These are phyloP conservation scores for Phalanger gymnotis DNA, from an alignment of 2,797 vertebrate genomes.

Conservation along the genomic window DNA sequence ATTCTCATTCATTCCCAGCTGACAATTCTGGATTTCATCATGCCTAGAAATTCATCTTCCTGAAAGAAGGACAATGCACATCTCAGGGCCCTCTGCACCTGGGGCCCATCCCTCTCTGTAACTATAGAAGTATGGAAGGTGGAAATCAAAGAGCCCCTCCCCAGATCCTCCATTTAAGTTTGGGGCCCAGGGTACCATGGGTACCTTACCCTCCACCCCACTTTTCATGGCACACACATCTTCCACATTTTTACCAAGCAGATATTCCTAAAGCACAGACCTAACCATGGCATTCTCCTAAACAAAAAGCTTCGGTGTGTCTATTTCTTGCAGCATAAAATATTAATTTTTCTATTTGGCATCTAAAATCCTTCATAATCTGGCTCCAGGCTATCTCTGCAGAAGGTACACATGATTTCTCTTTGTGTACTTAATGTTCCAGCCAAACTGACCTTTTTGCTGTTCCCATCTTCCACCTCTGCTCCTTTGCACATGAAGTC, in stretches of 20 bases:
- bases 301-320: not conserved
- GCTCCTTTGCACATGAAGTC: constrained; percentile 11
- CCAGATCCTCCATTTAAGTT: not conserved
- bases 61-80: not conserved
- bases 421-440: not conserved
- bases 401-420: not conserved
- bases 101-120: not conserved
- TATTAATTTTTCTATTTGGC: not conserved
- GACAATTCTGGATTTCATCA: not conserved
- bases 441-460: not conserved
- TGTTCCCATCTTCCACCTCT: not conserved
- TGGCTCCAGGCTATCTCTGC: not conserved
- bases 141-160: not conserved
- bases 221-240: not conserved
- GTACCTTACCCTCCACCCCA: not conserved
- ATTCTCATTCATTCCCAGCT: not conserved
- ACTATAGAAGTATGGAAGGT: not conserved
- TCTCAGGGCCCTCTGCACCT: not conserved
- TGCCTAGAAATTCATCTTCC: not conserved
- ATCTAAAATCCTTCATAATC: not conserved
- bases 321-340: not conserved
- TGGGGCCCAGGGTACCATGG: too few relatives aligned
- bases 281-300: not conserved
- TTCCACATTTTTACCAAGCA: not conserved
- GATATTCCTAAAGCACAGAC: not conserved